These are phyloP conservation scores for Champsocephalus gunnari DNA, from an alignment of 2,797 vertebrate species.

Conservation along the genomic window DNA sequence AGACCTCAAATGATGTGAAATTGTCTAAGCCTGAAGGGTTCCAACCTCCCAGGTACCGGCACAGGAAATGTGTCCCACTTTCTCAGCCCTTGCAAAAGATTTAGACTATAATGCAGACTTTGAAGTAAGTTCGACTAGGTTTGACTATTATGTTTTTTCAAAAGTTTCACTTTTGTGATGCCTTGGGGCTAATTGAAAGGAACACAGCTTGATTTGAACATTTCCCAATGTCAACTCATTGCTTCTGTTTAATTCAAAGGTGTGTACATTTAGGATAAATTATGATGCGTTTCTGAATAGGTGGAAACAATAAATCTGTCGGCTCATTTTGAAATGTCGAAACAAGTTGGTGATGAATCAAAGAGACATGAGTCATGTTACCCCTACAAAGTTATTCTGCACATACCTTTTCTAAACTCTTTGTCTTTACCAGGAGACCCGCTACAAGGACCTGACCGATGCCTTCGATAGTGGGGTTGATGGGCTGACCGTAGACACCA, in stretches of 20 bases:
- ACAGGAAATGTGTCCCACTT: slow-evolving; percentile 76
- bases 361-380: not conserved
- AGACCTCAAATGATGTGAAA: slow-evolving; percentile 69
- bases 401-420: not conserved
- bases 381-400: not conserved
- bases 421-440: slow-evolving; percentile 84
- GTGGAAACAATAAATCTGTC: not conserved
- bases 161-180: slow-evolving; percentile 48
- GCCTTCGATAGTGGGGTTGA: slow-evolving; percentile 92
- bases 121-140: slow-evolving; percentile 68
- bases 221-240: slow-evolving; percentile 23
- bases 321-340: not conserved
- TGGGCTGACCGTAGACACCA: slow-evolving; percentile 86
- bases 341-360: not conserved
- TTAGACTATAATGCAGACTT: slow-evolving; percentile 66
- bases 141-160: slow-evolving; percentile 38
- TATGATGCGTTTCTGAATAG: slow-evolving; percentile 3
- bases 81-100: slow-evolving; percentile 61
- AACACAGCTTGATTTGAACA: slow-evolving; percentile 36
- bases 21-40: slow-evolving; percentile 67
- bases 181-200: slow-evolving; percentile 57
- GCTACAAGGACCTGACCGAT: slow-evolving; percentile 90
- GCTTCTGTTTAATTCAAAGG: not conserved
- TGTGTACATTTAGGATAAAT: slow-evolving; percentile 8
- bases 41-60: slow-evolving; percentile 71